These are phyloP conservation scores for Otolemur crassicaudatus DNA, from an alignment of 2,797 vertebrate species.

Conservation along the genomic window DNA sequence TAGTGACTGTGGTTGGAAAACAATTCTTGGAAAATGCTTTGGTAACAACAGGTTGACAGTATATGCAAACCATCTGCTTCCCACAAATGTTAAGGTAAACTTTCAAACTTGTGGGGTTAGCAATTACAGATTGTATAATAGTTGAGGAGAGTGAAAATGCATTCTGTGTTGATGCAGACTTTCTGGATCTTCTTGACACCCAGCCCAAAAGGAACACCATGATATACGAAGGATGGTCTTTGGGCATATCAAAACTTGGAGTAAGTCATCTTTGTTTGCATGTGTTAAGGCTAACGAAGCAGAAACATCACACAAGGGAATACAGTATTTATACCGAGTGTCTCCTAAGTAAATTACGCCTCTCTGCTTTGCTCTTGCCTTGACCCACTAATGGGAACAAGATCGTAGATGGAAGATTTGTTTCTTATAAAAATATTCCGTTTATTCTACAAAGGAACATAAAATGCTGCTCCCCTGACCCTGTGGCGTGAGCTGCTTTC, in stretches of 20 bases:
- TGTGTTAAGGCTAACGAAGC: slow-evolving; percentile 69
- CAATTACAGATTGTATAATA: slow-evolving; percentile 88
- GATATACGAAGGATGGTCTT: slow-evolving; percentile 83
- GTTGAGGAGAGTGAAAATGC: slow-evolving; percentile 87
- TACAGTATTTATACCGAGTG: slow-evolving; percentile 82
- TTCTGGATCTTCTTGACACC: slow-evolving; percentile 88
- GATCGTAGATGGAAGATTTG: slow-evolving; percentile 77
- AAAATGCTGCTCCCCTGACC: slow-evolving; percentile 71
- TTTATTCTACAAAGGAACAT: slow-evolving; percentile 76
- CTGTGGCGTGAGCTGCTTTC: slow-evolving; percentile 13
- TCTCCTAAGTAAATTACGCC: slow-evolving; percentile 85
- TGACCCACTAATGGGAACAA: slow-evolving; percentile 77
- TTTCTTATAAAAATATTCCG: slow-evolving; percentile 77
- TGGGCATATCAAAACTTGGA: slow-evolving; percentile 77
- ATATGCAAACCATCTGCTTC: slow-evolving; percentile 90
- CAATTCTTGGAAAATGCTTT: slow-evolving; percentile 90
- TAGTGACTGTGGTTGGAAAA: slow-evolving; percentile 88
- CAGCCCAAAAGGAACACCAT: slow-evolving; percentile 83
- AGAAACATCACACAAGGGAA: slow-evolving; percentile 83
- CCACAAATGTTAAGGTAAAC: slow-evolving; percentile 91
- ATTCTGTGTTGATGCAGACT: slow-evolving; percentile 88
- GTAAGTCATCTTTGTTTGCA: slow-evolving; percentile 74
- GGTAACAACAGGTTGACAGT: slow-evolving; percentile 91
- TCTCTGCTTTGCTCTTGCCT: slow-evolving; percentile 78
- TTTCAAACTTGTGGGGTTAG: slow-evolving; percentile 90